Conservation (phyloP, 2,797 vertebrate species). For the Pseudopleuronectes americanus region DNA sequence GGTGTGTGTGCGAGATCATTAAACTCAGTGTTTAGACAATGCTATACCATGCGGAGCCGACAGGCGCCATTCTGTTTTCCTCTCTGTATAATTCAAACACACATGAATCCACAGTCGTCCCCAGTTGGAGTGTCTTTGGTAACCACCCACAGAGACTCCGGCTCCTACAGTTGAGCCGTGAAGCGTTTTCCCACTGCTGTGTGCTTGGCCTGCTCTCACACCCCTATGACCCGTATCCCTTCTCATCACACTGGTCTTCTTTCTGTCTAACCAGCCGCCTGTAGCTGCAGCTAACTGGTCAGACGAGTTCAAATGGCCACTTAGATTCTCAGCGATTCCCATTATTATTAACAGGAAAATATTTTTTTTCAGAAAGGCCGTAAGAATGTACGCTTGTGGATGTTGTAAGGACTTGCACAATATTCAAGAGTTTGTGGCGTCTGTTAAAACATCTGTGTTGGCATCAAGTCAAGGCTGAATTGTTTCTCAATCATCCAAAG, state of each 20-base stretch:
- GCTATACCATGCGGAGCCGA: slow-evolving; percentile 46
- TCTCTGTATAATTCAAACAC: slow-evolving; percentile 32
- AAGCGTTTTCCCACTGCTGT: slow-evolving; percentile 48
- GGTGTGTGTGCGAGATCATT: slow-evolving; percentile 46
- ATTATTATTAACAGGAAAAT: slow-evolving; percentile 27
- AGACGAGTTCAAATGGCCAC: slow-evolving; percentile 17
- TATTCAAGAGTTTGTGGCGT: not conserved
- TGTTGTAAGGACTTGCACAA: not conserved
- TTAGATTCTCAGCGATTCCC: slow-evolving; percentile 18
- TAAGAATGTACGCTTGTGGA: slow-evolving; percentile 18
- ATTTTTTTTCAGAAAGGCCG: slow-evolving; percentile 33
- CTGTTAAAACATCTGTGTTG: not conserved
- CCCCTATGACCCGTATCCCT: slow-evolving; percentile 51
- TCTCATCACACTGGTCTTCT: slow-evolving; percentile 28
- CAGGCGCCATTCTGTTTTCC: slow-evolving; percentile 54
- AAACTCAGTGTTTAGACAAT: slow-evolving; percentile 62
- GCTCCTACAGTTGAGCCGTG: slow-evolving; percentile 22
- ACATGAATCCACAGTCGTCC: slow-evolving; percentile 14
- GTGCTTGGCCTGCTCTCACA: slow-evolving; percentile 57
- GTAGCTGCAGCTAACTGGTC: slow-evolving; percentile 31
- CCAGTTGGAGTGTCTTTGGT: slow-evolving; percentile 14
- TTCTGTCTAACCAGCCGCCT: slow-evolving; percentile 20
- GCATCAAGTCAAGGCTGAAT: not conserved
- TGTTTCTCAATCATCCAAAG: not conserved
- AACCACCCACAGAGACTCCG: slow-evolving; percentile 39